phyloP scores from a whole-genome alignment of 2,113 vertebrate genomes.

The Phaethon lepturus region DNA sequence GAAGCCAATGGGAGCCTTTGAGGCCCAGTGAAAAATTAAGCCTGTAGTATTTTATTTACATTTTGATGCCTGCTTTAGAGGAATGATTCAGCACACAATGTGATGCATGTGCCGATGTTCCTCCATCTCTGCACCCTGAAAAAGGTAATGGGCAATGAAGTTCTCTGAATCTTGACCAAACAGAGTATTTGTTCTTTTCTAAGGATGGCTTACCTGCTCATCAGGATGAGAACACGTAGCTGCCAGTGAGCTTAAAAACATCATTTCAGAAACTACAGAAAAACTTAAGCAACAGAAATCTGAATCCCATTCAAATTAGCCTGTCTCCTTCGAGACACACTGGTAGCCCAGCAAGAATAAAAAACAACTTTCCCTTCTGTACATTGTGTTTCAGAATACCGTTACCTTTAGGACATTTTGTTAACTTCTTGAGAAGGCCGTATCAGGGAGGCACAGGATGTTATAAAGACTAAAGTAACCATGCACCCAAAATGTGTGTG shows the following conservation, averaged over 20 bases:
- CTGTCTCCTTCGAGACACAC: background rate
- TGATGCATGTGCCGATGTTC: background rate
- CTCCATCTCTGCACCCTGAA: background rate
- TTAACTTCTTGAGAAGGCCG: conserved; percentile 2
- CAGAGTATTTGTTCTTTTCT: background rate
- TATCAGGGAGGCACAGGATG: background rate
- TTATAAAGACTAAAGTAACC: background rate
- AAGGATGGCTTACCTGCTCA: background rate
- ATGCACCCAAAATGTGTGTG: background rate
- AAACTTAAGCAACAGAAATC: background rate
- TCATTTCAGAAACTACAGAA: background rate
- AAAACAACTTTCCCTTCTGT: background rate
- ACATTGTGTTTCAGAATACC: background rate
- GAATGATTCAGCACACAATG: background rate
- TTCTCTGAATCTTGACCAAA: background rate
- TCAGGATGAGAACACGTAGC: background rate
- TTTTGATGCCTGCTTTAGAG: background rate
- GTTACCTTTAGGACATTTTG: conserved; percentile 34
- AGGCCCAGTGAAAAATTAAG: background rate
- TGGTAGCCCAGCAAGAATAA: conserved; percentile 29
- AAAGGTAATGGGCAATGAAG: background rate
- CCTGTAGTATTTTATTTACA: background rate
- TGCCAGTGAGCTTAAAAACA: conserved; percentile 2
- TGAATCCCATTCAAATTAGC: conserved; percentile 45
- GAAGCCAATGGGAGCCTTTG: background rate